Conservation (phyloP, 1,140 invertebrate species). For the Metopolophium dirhodum region DNA sequence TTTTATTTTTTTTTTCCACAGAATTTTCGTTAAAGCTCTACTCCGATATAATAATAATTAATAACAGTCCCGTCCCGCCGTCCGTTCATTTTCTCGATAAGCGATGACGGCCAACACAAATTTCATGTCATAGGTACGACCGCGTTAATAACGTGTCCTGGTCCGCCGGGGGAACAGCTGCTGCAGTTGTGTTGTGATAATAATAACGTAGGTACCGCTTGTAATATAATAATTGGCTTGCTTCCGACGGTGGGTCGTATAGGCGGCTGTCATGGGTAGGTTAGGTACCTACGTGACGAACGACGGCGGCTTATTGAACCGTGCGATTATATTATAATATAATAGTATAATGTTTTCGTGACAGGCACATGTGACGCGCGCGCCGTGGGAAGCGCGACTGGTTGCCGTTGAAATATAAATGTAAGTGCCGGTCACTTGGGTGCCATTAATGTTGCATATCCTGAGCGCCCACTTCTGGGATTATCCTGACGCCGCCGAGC, state of each 20-base stretch:
- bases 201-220: background rate
- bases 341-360: conserved; percentile 34
- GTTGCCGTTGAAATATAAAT: conserved; percentile 57
- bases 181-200: background rate
- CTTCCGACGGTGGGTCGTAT: background rate
- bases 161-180: background rate
- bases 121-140: background rate
- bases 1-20: background rate
- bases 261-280: no score
- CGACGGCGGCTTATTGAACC: background rate
- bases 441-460: conserved; percentile 53
- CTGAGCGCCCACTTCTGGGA: conserved; percentile 30
- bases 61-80: background rate
- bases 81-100: background rate
- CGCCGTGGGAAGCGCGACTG: conserved; percentile 46
- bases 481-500: background rate
- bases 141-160: background rate
- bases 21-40: background rate
- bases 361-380: conserved; percentile 28
- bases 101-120: no score
- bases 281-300: background rate
- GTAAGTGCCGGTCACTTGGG: conserved; percentile 50
- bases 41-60: background rate
- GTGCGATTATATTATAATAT: background rate
- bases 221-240: background rate